These are phyloP conservation scores for Macrotis lagotis DNA, from an alignment of 2,113 vertebrate genomes.

Conservation along the genomic window DNA sequence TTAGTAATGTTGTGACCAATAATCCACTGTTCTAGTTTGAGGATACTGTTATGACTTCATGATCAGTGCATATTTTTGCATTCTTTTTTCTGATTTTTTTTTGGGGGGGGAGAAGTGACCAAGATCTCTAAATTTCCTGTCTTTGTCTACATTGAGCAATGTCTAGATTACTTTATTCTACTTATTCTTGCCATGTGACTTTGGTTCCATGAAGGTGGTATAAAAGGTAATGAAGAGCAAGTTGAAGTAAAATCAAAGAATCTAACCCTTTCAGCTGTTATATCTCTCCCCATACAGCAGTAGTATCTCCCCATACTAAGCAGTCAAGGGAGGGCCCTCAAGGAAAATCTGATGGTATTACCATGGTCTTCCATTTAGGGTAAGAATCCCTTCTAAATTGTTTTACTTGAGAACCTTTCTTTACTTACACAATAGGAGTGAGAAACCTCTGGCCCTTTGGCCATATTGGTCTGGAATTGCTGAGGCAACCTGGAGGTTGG, in stretches of 20 bases:
- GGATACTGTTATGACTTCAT: neutral
- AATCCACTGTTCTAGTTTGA: slow-evolving; percentile 5
- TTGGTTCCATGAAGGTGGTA: neutral
- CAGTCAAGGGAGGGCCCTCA: too few relatives aligned
- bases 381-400: neutral
- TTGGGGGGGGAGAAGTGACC: too few relatives aligned
- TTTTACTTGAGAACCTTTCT: neutral
- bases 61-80: neutral
- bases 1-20: neutral
- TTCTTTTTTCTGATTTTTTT: neutral
- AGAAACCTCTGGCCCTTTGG: too few relatives aligned
- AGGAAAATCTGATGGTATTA: neutral
- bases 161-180: neutral
- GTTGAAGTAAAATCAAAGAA: neutral
- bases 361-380: neutral
- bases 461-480: too few relatives aligned
- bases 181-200: neutral
- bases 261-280: neutral
- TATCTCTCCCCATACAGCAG: neutral
- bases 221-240: too few relatives aligned
- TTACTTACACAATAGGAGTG: too few relatives aligned
- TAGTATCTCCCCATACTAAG: neutral
- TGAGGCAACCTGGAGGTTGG: too few relatives aligned
- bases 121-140: neutral
- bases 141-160: neutral